Evolutionary conservation across 2,888 invertebrate genomes (phyloP).

Genomic region (Idaea biselata): DNA sequence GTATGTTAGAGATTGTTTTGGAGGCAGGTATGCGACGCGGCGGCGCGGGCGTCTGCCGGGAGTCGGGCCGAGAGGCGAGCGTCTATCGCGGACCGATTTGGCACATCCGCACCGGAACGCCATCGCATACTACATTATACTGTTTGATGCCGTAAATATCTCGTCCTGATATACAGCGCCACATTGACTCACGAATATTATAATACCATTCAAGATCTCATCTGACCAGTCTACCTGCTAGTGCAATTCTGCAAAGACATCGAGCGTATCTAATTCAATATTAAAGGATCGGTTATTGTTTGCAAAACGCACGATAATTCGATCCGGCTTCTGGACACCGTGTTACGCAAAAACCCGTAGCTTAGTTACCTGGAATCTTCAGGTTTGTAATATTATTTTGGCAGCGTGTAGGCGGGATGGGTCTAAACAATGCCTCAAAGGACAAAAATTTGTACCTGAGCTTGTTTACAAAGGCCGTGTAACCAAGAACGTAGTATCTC

Average conservation of each 20-base stretch:
- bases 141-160: conserved; percentile 62
- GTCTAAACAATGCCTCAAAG: conserved; percentile 52
- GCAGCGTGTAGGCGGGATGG: conserved; percentile 66
- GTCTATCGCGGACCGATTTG: conserved; percentile 74
- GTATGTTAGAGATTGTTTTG: conserved; percentile 37
- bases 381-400: conserved; percentile 57
- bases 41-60: conserved; percentile 73
- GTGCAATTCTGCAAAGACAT: not conserved
- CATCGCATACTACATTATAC: conserved; percentile 43
- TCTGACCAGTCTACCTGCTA: not conserved
- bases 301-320: conserved; percentile 57
- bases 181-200: not conserved
- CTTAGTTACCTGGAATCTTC: conserved; percentile 65
- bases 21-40: conserved; percentile 63
- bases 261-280: conserved; percentile 25
- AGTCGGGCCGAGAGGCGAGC: conserved; percentile 39
- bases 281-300: conserved; percentile 56
- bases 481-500: conserved; percentile 32
- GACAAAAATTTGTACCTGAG: conserved; percentile 71
- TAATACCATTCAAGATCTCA: not conserved
- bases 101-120: conserved; percentile 75
- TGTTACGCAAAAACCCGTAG: conserved; percentile 67
- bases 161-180: conserved; percentile 47
- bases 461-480: conserved; percentile 67
- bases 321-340: conserved; percentile 56